phyloP scores from a whole-genome alignment of 1,140 invertebrate genomes.

The Drusus annulatus region DNA sequence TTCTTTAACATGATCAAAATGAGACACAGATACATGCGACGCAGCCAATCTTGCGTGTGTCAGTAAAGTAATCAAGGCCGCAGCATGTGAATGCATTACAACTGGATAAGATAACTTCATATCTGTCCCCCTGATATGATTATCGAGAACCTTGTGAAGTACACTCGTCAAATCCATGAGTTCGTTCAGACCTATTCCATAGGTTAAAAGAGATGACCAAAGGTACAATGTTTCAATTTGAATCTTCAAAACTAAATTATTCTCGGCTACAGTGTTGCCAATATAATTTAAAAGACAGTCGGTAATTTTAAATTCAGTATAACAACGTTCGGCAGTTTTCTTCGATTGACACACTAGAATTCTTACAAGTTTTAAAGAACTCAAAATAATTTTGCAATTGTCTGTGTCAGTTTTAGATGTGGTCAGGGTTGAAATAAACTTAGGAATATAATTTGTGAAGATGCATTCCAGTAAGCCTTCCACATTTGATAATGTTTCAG shows the following conservation, averaged over 20 bases:
- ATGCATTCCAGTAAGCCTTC: slow-evolving; percentile 74
- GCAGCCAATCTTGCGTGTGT: slow-evolving; percentile 48
- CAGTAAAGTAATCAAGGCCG: slow-evolving; percentile 66
- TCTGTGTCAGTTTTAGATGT: slow-evolving; percentile 63
- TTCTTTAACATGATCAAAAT: slow-evolving; percentile 46
- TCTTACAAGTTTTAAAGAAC: slow-evolving; percentile 71
- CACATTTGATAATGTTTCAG: slow-evolving; percentile 72
- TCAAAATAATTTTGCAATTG: slow-evolving; percentile 67
- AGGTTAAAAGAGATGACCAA: slow-evolving; percentile 67
- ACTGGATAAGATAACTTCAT: slow-evolving; percentile 65
- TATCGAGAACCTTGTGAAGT: slow-evolving; percentile 68
- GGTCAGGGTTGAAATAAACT: slow-evolving; percentile 62
- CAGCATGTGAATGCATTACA: slow-evolving; percentile 69
- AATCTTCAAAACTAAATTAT: slow-evolving; percentile 70
- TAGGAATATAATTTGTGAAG: slow-evolving; percentile 75
- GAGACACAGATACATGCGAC: slow-evolving; percentile 10
- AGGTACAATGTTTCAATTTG: slow-evolving; percentile 75
- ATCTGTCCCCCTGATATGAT: slow-evolving; percentile 71
- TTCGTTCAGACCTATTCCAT: slow-evolving; percentile 64
- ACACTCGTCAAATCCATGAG: slow-evolving; percentile 64
- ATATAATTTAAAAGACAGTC: slow-evolving; percentile 69
- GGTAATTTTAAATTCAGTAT: slow-evolving; percentile 68
- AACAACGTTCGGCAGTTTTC: slow-evolving; percentile 63
- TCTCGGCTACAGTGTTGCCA: slow-evolving; percentile 66
- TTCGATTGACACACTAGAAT: slow-evolving; percentile 68